Evolutionary conservation across 2,113 vertebrate genomes (phyloP), one percentile per base, ranked within the genome.

Genomic region (Mirounga angustirostris): DNA sequence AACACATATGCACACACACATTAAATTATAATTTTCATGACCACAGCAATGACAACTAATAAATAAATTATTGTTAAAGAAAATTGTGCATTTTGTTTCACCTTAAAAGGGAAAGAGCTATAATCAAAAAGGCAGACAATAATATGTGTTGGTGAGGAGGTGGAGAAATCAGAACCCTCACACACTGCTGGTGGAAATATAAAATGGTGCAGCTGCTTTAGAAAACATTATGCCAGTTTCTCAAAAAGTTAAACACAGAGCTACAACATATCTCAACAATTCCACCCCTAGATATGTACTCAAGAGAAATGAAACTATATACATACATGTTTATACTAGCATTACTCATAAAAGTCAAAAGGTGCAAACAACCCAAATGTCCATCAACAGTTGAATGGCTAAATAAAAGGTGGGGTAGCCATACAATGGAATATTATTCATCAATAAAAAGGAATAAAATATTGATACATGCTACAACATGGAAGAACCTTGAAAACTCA

Each of bases 41-140:
- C 15, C n/a, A 82, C 10, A 58, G 61, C 28, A 30, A 78, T 46
- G 67, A 65, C 8, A 95, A 73, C 40, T 71, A 82, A 94, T 54
- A 83, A 50, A 65, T 36, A 84, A 58, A 69, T 79, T 65, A 40
- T 26, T 80, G 46, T 26, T 46, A 30, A 63, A 87, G 40, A 94
- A 89, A 91, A 74, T 5, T 89, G 7, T 24, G 21, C 13, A 43
- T 96, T 94, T 95, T 92, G 30, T 43, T 97, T 92, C 26, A 67
- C n/a, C 26, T 85, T 95, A 61, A 95, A 89, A 93, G 65, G 76
- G 22, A 85, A 74, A 54, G 52, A 91, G 10, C 65, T 82, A 36
- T 30, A 91, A 76, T 76, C 0, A 58, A 96, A 89, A 74, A 84
- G 22, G 3, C 19, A 81, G 63, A 88, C 28, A 83, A 36, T 61